Evolutionary conservation across 1,140 invertebrate genomes (phyloP).

Genomic region (Apis laboriosa): DNA sequence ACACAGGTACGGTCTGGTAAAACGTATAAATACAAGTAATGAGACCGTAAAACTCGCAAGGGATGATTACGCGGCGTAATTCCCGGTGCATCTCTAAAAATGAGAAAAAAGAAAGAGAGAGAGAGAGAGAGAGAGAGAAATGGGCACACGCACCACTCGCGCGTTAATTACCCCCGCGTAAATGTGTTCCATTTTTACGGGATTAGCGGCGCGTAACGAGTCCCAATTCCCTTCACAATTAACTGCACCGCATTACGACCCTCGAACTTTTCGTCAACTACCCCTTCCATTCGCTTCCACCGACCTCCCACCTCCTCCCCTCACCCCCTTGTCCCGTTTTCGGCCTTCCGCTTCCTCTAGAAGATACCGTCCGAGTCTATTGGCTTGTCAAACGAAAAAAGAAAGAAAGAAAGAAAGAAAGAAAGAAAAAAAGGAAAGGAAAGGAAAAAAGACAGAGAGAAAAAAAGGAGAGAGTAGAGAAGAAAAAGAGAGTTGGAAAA

Average conservation of each 20-base stretch:
- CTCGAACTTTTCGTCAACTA: conserved; percentile 54
- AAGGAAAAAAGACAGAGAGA: conserved; percentile 29
- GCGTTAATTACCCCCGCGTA: conserved; percentile 42
- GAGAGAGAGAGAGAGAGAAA: not conserved
- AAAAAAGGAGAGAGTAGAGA: not conserved
- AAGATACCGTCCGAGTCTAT: conserved; percentile 44
- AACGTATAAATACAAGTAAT: not conserved
- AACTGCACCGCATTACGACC: conserved; percentile 41
- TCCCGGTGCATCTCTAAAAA: not conserved
- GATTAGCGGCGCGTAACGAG: conserved; percentile 43
- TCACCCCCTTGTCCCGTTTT: not conserved
- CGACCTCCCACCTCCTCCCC: not conserved
- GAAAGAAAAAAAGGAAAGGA: conserved; percentile 31
- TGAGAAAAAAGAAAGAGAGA: not conserved
- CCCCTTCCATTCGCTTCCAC: not conserved
- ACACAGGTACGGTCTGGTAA: not conserved
- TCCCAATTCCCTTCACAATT: conserved; percentile 57
- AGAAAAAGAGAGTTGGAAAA: conserved; percentile 58
- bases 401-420: not conserved
- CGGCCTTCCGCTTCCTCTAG: conserved; percentile 11
- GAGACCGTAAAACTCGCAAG: not conserved
- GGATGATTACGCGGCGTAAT: conserved; percentile 12
- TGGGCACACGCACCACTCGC: not conserved
- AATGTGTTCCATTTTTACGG: conserved; percentile 43
- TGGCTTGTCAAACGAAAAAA: conserved; percentile 56